Base-by-base conservation (phyloP, 2,888 invertebrate species). In the Coelinius sp. region DNA sequence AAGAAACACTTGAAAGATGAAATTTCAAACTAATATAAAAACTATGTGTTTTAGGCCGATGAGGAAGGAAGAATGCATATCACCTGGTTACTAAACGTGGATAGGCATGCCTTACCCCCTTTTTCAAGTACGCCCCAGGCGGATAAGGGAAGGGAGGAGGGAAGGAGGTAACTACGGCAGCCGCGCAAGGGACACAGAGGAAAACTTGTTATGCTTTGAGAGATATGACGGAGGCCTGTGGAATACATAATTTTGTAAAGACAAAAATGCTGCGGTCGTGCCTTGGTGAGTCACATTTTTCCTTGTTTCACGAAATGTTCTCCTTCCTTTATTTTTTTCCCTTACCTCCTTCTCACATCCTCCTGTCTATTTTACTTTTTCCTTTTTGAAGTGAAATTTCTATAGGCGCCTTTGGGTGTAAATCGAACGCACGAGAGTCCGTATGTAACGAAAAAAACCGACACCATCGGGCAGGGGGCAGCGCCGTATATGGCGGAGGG, bases 201-300 rank as follows among this genome's bases (percentile, higher is more conserved):
- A 82, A 82, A 86, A 87, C 85, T 87, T 87, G 87, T 86, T 87
- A 86, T 86, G 87, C 86, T 87, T 87, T 86, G 87, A 86, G 86
- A 85, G 86, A 86, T 86, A 86, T 85, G 85, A 83, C 80, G 83
- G 82, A 85, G 86, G 85, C 85, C 86, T 85, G 87, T 83, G 83
- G 87, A 88, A 88, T 88, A 88, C 86, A 87, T 87, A 88, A 88
- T 88, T 88, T 84, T 85, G 86, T 86, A 86, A 87, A 87, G 87
- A 88, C 87, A 87, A 88, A 88, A 87, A 88, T 87, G 83, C 80
- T 87, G 87, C 64, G 71, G 68, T 72, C 67, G 67, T 63, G 68
- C 63, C 68, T 59, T 31, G 52, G 66, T 31, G 63, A 85, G 83
- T 81, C 83, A 82, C 84, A 86, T 86, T 86, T 86, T 86, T 85